Conservation (phyloP, 2,797 vertebrate species). For the Pipistrellus nathusii region DNA sequence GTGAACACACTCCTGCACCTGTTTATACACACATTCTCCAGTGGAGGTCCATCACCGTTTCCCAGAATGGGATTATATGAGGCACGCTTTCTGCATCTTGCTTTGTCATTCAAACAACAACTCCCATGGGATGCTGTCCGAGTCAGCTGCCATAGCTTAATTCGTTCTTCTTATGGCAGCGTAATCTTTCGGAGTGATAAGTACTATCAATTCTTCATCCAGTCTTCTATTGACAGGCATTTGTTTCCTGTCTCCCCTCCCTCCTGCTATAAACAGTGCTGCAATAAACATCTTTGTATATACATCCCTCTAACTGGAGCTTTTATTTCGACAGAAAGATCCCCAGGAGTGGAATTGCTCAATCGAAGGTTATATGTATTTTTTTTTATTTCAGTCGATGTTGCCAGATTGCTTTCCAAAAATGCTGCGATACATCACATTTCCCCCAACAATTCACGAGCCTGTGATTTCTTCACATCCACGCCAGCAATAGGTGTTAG, state of each 20-base stretch:
- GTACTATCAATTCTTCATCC: background rate
- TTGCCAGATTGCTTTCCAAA: constrained; percentile 14
- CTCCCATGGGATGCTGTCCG: background rate
- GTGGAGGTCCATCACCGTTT: too few relatives aligned
- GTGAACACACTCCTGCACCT: rapidly evolving
- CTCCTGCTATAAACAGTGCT: background rate
- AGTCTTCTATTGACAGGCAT: background rate
- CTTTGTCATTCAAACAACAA: background rate
- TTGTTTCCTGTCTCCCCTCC: background rate
- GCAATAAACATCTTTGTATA: background rate
- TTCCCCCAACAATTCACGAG: background rate
- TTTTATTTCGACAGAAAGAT: background rate
- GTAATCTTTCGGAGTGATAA: background rate
- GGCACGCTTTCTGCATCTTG: background rate
- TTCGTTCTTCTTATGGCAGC: background rate
- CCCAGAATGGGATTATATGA: background rate
- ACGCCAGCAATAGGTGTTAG: background rate
- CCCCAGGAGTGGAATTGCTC: background rate
- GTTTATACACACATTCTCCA: rapidly evolving
- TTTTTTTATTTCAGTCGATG: background rate
- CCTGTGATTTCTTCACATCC: background rate
- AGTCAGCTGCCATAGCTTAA: background rate
- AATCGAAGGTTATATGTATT: background rate
- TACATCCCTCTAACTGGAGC: background rate
- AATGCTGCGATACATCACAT: background rate